Conservation (phyloP, 2,797 vertebrate genomes). For the Alcedo atthis region DNA sequence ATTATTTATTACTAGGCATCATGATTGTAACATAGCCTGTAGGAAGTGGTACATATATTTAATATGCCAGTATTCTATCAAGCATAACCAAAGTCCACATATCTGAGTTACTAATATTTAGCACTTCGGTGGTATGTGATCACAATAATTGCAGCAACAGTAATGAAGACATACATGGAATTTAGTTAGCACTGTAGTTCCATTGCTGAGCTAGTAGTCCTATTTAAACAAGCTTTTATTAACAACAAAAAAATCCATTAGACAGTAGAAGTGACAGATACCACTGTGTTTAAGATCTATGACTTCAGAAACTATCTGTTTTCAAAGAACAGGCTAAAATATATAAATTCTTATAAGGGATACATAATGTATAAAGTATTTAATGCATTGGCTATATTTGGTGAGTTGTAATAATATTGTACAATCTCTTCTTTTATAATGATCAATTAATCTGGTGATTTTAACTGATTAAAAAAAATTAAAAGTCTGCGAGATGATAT, state of each 20-base stretch:
- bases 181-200: constrained; percentile 59
- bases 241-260: not conserved
- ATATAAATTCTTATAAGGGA: constrained; percentile 8
- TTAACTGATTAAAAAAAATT: not conserved
- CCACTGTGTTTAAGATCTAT: constrained; percentile 26
- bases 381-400: constrained; percentile 28
- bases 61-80: constrained; percentile 58
- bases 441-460: constrained; percentile 10
- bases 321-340: constrained; percentile 19
- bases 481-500: not conserved
- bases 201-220: constrained; percentile 50
- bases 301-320: constrained; percentile 30
- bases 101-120: constrained; percentile 60
- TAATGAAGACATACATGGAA: not conserved
- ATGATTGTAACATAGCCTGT: constrained; percentile 60
- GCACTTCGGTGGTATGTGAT: constrained; percentile 59
- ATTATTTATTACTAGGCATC: constrained; percentile 51
- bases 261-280: constrained; percentile 35
- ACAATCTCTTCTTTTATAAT: constrained; percentile 31
- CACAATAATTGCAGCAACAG: constrained; percentile 41
- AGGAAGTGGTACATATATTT: constrained; percentile 61
- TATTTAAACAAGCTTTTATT: constrained; percentile 45
- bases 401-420: constrained; percentile 24
- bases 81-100: constrained; percentile 70
- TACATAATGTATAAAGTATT: constrained; percentile 37